Conservation (phyloP, 2,113 vertebrate species). For the Sebastes schlegelii region DNA sequence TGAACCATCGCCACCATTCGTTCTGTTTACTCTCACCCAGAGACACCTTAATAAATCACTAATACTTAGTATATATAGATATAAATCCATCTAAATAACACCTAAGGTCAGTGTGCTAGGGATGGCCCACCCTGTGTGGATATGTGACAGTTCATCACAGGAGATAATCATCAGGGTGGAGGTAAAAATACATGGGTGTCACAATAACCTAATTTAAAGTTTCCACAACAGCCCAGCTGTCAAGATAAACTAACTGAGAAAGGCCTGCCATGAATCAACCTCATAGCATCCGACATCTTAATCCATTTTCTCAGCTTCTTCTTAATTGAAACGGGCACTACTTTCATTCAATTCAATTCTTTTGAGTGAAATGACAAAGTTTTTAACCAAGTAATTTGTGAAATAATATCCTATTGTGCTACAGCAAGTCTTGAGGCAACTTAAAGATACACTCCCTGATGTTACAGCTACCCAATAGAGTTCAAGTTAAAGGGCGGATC, state of each 20-base stretch:
- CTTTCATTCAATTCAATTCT: not conserved
- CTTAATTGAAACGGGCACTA: not conserved
- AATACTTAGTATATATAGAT: not conserved
- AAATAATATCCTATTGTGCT: not conserved
- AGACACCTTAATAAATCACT: not conserved
- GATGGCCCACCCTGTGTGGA: not conserved
- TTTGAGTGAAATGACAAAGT: not conserved
- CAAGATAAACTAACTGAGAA: not conserved
- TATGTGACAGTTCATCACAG: not conserved
- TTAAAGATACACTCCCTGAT: not conserved
- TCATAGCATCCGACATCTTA: not conserved
- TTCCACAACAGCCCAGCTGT: not conserved
- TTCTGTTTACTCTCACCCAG: conserved; percentile 6
- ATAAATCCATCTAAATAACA: not conserved
- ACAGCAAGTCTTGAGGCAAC: not conserved
- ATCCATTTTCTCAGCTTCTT: not conserved
- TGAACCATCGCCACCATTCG: not conserved
- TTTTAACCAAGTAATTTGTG: not conserved
- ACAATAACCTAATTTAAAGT: conserved; percentile 14
- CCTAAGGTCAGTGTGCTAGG: not conserved
- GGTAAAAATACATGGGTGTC: not conserved
- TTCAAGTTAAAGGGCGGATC: not conserved
- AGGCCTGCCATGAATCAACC: not conserved
- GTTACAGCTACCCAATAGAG: not conserved
- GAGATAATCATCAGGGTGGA: not conserved